Conservation (phyloP, 2,888 invertebrate genomes). For the Andricus quercusramuli region DNA sequence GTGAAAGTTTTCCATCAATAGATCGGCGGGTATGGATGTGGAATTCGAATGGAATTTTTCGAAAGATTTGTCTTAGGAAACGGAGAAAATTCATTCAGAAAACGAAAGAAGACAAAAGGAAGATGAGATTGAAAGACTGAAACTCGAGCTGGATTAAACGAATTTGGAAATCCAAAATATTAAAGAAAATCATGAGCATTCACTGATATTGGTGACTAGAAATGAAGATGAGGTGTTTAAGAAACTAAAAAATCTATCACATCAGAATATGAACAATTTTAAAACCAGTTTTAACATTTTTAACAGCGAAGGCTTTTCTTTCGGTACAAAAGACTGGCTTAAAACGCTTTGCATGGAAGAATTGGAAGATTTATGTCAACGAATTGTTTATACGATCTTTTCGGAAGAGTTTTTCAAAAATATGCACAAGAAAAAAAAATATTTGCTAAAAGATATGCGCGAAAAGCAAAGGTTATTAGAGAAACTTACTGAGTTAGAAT, state of each 20-base stretch:
- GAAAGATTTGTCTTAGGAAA: background rate
- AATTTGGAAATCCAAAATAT: background rate
- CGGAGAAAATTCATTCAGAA: background rate
- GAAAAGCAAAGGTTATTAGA: slow-evolving; percentile 2
- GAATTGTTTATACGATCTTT: background rate
- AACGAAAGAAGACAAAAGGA: background rate
- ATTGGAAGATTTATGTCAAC: background rate
- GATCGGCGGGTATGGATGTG: too few species aligned
- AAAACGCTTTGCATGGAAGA: background rate
- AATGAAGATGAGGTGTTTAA: too few species aligned
- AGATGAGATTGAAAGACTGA: background rate
- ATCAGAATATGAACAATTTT: background rate
- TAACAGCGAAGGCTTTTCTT: background rate
- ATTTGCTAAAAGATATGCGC: background rate
- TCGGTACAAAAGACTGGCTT: too few species aligned
- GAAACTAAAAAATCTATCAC: too few species aligned
- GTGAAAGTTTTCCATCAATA: too few species aligned
- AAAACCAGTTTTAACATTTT: slow-evolving; percentile 8
- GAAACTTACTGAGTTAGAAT: background rate
- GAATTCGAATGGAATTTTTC: background rate
- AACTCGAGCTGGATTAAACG: background rate
- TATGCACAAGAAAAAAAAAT: background rate
- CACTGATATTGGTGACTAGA: too few species aligned
- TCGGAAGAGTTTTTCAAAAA: background rate
- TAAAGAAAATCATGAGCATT: too few species aligned